These are phyloP conservation scores for Siniperca scherzeri DNA, from an alignment of 2,797 vertebrate genomes.

Conservation along the genomic window DNA sequence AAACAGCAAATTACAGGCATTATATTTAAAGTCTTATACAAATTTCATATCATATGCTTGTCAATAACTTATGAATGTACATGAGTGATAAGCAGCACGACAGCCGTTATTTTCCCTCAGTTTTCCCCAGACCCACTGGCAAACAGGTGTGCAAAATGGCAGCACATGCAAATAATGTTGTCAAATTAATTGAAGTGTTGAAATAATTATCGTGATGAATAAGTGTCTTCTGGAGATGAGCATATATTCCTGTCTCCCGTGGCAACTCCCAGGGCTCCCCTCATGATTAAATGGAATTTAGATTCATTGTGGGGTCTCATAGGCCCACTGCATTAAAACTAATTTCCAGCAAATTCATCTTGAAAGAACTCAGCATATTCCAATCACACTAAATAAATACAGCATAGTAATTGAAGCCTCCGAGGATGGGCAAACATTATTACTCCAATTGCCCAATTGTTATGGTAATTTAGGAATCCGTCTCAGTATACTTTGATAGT, in stretches of 20 bases:
- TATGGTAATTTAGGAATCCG: slow-evolving; percentile 81
- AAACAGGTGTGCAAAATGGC: slow-evolving; percentile 76
- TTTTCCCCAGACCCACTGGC: slow-evolving; percentile 45
- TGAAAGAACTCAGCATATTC: slow-evolving; percentile 76
- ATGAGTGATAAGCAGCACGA: slow-evolving; percentile 13
- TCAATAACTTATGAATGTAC: slow-evolving; percentile 34
- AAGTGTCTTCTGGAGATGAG: slow-evolving; percentile 69
- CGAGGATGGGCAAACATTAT: slow-evolving; percentile 77
- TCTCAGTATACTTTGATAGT: slow-evolving; percentile 66
- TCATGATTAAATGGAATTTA: slow-evolving; percentile 77
- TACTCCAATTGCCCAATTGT: slow-evolving; percentile 80
- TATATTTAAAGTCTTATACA: neutral
- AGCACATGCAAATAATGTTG: slow-evolving; percentile 76
- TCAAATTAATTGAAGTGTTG: slow-evolving; percentile 79
- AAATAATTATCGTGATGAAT: slow-evolving; percentile 80
- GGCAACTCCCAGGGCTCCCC: slow-evolving; percentile 67
- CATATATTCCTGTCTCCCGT: slow-evolving; percentile 68
- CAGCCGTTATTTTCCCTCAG: slow-evolving; percentile 35
- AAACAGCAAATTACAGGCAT: slow-evolving; percentile 22
- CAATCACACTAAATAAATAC: slow-evolving; percentile 84
- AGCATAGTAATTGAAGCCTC: slow-evolving; percentile 76
- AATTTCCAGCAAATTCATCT: slow-evolving; percentile 75
- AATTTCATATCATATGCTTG: slow-evolving; percentile 36
- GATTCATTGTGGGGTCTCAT: slow-evolving; percentile 75
- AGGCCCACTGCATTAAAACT: slow-evolving; percentile 72